These are phyloP conservation scores for Nomia melanderi DNA, from an alignment of 1,140 invertebrate species.

Conservation along the genomic window DNA sequence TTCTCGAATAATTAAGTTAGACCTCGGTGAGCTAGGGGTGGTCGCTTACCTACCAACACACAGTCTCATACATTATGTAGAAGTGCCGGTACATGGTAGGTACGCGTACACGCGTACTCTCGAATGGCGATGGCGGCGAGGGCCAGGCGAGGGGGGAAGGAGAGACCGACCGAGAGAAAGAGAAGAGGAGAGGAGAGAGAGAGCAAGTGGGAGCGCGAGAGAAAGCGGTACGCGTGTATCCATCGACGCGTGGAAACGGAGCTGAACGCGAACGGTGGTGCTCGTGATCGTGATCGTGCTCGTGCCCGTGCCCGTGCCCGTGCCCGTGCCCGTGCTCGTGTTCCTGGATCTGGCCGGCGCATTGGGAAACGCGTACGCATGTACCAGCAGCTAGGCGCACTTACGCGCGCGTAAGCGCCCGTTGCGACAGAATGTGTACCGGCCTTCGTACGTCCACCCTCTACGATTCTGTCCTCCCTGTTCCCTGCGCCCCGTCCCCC, in stretches of 20 bases:
- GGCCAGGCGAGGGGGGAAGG: background rate
- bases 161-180: background rate
- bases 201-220: background rate
- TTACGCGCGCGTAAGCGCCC: constrained; percentile 14
- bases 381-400: background rate
- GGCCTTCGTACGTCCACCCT: constrained; percentile 30
- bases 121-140: background rate
- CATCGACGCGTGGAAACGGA: constrained; percentile 26
- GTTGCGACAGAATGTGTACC: constrained; percentile 25
- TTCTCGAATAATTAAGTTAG: constrained; percentile 82
- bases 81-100: constrained; percentile 59
- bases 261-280: constrained; percentile 15
- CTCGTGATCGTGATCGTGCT: constrained; percentile 17
- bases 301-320: constrained; percentile 53
- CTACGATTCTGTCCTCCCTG: constrained; percentile 20
- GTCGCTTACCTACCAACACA: constrained; percentile 80
- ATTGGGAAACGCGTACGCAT: constrained; percentile 13
- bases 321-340: constrained; percentile 50
- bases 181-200: background rate
- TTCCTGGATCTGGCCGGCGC: constrained; percentile 21
- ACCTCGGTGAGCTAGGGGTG: constrained; percentile 76
- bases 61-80: constrained; percentile 79
- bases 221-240: background rate
- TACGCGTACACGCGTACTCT: constrained; percentile 50
- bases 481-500: constrained; percentile 39